phyloP scores from a whole-genome alignment of 2,113 vertebrate species.

The Saimiri boliviensis region DNA sequence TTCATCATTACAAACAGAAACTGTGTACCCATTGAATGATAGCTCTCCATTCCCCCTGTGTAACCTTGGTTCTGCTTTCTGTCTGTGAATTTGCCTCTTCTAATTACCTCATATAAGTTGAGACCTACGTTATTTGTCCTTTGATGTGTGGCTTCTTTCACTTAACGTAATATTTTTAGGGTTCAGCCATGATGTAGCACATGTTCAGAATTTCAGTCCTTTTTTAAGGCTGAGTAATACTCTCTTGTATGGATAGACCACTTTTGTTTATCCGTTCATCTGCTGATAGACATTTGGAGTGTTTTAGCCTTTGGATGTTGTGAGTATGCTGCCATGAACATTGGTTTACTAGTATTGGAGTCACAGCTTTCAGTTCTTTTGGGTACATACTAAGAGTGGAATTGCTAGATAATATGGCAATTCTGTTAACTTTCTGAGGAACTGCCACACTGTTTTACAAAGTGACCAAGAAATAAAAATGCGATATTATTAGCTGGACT shows the following conservation, averaged over 20 bases:
- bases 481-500: slow-evolving; percentile 7
- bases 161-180: background rate
- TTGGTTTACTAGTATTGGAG: background rate
- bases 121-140: background rate
- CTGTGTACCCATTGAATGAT: background rate
- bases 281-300: background rate
- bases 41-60: background rate
- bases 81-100: background rate
- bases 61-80: background rate
- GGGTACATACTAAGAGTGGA: background rate
- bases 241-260: background rate
- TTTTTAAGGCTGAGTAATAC: background rate
- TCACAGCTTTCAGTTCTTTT: background rate
- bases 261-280: background rate
- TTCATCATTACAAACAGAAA: background rate
- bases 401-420: background rate
- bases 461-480: background rate
- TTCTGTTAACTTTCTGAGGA: background rate
- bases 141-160: background rate
- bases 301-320: background rate
- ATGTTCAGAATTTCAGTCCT: background rate
- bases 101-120: background rate
- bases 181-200: background rate
- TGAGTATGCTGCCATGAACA: background rate
- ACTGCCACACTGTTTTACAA: slow-evolving; percentile 8